A percentile compares a stretch with the other conserved stretches of the same genome.
Conservation (phyloP, 2,888 invertebrate species). For the Lomographa bimaculata region DNA sequence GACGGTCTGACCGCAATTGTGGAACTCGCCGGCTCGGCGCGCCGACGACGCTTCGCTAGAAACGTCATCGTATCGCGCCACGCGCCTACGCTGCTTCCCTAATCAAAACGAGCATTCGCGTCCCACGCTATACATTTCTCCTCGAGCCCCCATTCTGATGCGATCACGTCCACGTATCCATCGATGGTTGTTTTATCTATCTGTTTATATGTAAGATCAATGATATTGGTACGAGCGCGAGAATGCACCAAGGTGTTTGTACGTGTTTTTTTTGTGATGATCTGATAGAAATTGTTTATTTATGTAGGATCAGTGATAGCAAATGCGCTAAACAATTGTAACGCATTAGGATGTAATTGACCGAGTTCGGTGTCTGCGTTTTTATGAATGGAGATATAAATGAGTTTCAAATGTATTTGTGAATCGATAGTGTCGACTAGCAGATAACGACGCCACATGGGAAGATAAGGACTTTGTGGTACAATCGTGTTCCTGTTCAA, state of each 20-base stretch:
- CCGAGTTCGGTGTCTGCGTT: neutral
- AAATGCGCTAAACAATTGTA: neutral
- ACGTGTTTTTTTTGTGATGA: conserved; percentile 29
- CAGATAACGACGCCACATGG: conserved; percentile 8
- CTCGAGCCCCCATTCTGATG: neutral
- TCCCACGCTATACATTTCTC: conserved; percentile 21
- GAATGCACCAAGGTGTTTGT: conserved; percentile 29
- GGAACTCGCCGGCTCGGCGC: conserved; percentile 38
- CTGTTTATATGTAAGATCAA: conserved; percentile 2
- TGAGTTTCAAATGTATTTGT: conserved; percentile 6
- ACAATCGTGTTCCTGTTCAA: conserved; percentile 1
- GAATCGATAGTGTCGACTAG: conserved; percentile 1
- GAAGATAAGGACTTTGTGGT: conserved; percentile 4
- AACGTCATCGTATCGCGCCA: conserved; percentile 66
- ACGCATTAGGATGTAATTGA: conserved; percentile 7
- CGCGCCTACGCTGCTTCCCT: conserved; percentile 59
- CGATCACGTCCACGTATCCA: neutral
- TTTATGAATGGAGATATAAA: conserved; percentile 15
- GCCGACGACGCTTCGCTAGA: conserved; percentile 44
- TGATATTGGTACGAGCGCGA: conserved; percentile 8
- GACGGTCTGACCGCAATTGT: conserved; percentile 46
- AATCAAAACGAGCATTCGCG: conserved; percentile 4
- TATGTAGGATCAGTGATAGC: conserved; percentile 18
- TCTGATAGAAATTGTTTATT: conserved; percentile 30
- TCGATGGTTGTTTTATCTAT: conserved; percentile 12